These are phyloP conservation scores for Eulacestoma nigropectus DNA, from an alignment of 2,113 vertebrate species.

Conservation along the genomic window DNA sequence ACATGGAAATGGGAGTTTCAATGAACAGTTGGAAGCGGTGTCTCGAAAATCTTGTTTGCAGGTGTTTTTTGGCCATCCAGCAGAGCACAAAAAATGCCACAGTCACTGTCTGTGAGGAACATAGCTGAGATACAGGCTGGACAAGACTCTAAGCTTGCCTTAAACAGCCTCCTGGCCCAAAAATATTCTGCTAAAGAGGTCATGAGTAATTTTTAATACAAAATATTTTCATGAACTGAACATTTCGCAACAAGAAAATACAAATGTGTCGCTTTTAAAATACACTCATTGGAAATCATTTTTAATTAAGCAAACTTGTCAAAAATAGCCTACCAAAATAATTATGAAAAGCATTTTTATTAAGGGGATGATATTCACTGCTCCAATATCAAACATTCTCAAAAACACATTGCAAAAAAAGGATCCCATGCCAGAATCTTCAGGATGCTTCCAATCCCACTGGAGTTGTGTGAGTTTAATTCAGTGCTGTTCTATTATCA, in stretches of 20 bases:
- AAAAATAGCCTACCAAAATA: background rate
- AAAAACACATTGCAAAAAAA: background rate
- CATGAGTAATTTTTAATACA: background rate
- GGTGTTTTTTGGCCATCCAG: background rate
- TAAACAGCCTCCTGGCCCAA: background rate
- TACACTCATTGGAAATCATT: background rate
- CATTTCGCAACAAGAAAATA: background rate
- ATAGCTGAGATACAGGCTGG: background rate
- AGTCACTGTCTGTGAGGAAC: background rate
- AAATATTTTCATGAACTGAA: background rate
- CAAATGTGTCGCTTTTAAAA: background rate
- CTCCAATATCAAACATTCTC: background rate
- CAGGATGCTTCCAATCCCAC: background rate
- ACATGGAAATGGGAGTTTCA: background rate
- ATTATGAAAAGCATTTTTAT: background rate
- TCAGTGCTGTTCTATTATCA: background rate
- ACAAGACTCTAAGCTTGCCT: background rate
- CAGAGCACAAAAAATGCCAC: background rate
- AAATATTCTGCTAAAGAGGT: background rate
- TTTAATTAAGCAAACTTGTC: background rate
- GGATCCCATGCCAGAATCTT: background rate
- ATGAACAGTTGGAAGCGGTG: rapidly evolving
- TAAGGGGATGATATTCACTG: background rate
- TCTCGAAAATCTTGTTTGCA: background rate
- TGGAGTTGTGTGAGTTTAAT: background rate